Percentiles rank a stretch among this genome's conserved stretches.
Evolutionary conservation across 2,888 invertebrate species (phyloP).

Genomic region (Lasioglossum calceatum): DNA sequence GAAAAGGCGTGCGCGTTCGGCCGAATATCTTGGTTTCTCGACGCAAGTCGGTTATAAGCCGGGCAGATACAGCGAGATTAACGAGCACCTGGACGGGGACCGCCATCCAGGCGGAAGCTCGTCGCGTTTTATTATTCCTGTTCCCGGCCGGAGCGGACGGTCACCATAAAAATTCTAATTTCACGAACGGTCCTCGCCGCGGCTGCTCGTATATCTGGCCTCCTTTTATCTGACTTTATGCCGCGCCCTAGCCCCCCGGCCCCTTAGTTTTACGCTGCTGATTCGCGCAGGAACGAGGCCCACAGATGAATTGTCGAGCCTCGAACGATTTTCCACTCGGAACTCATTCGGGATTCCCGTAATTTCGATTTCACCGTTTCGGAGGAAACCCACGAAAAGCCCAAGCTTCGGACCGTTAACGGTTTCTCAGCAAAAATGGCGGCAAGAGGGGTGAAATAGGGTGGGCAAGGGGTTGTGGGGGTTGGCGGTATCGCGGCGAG

Average conservation of each 20-base stretch:
- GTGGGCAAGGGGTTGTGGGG: neutral
- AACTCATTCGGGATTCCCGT: neutral
- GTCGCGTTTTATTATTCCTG: slow-evolving; percentile 61
- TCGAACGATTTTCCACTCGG: neutral
- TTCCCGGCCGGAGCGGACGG: slow-evolving; percentile 41
- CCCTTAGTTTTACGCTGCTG: neutral
- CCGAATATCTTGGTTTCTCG: slow-evolving; percentile 10
- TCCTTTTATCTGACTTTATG: slow-evolving; percentile 57
- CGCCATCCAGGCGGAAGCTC: slow-evolving; percentile 53
- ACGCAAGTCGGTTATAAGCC: slow-evolving; percentile 40
- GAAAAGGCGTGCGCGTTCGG: neutral
- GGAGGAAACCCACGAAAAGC: neutral
- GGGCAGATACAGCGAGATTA: slow-evolving; percentile 56
- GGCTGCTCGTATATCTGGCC: slow-evolving; percentile 52
- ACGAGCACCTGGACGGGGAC: slow-evolving; percentile 57
- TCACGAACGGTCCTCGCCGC: slow-evolving; percentile 52
- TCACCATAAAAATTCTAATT: slow-evolving; percentile 69
- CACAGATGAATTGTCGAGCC: neutral
- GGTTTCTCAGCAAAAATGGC: neutral
- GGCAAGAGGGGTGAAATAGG: neutral
- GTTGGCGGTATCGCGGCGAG: slow-evolving; percentile 36
- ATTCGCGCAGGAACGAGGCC: neutral
- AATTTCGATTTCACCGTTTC: neutral
- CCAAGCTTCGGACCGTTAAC: neutral
- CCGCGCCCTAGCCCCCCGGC: slow-evolving; percentile 1